Evolutionary conservation across 2,113 vertebrate genomes (phyloP), one percentile per base, ranked within the genome.

Genomic region (Cyprinodon brontotheroides): DNA sequence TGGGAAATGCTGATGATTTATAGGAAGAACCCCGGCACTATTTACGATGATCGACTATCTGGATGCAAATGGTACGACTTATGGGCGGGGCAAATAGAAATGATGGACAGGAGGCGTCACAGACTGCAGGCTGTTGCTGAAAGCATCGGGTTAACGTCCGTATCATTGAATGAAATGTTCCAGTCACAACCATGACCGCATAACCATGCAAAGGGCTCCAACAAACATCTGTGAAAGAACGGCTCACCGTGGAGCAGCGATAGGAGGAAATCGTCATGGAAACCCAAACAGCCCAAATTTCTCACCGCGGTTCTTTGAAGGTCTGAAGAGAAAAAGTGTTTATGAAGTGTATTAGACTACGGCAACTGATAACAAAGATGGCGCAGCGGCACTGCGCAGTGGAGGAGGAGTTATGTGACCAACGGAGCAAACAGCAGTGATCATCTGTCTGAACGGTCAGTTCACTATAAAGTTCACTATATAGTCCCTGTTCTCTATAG

Each of bases 11-110:
- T 92, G 89, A 89, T 81, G 82, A 89, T 89, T 91, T 84, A 89
- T 82, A 78, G 85, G 83, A 85, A 65, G 65, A 10, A 20, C 60
- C 13, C 67, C 62, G 80, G 75, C 83, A 77, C 72, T 68, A 68
- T 80, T 86, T 61, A 82, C 83, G 82, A 82, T 79, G 84, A 90
- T 87, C 81, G 86, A 77, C 67, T n/a, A 71, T 50, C 65, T 61
- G 85, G 79, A 88, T 91, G 89, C 82, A 80, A 88, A 89, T 83
- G 60, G 77, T 85, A 82, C 82, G 5, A 82, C 87, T 85, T 68
- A 63, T 72, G 76, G 79, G 53, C 74, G 38, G 78, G 75, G 77
- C 77, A 90, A 81, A 89, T 73, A 83, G 79, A 85, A 89, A 86
- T 81, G 85, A 87, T 81, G 81, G 61, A 45, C 20, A 15, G 79